Percentiles rank a stretch among this genome's conserved stretches.
Evolutionary conservation across 2,888 invertebrate genomes (phyloP).

Genomic region (Caenorhabditis drosophilae): DNA sequence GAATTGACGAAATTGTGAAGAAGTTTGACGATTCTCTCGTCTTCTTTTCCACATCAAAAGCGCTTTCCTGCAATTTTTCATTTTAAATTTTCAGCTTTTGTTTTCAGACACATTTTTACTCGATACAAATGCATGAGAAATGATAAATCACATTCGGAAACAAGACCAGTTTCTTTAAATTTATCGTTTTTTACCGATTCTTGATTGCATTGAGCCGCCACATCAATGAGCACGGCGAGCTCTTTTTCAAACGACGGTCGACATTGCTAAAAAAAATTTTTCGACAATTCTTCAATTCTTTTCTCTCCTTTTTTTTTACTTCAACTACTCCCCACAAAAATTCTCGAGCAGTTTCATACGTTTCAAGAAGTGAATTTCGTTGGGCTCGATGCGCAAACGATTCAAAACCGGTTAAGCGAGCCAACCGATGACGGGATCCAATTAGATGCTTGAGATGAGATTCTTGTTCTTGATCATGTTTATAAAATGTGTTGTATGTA

Average conservation of each 20-base stretch:
- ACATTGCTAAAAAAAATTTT: conserved; percentile 20
- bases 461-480: conserved; percentile 52
- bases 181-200: conserved; percentile 4
- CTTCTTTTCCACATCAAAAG: conserved; percentile 23
- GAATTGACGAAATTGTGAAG: conserved; percentile 33
- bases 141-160: conserved; percentile 52
- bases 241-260: conserved; percentile 52
- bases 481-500: conserved; percentile 53
- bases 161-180: conserved; percentile 7
- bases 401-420: conserved; percentile 85
- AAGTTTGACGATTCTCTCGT: conserved; percentile 16
- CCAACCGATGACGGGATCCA: conserved; percentile 80
- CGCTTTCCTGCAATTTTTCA: conserved; percentile 27
- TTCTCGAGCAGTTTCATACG: conserved; percentile 60
- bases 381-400: conserved; percentile 88
- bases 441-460: conserved; percentile 74
- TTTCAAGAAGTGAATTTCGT: conserved; percentile 79
- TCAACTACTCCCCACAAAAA: conserved; percentile 60
- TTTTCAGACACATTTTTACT: conserved; percentile 15
- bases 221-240: conserved; percentile 52
- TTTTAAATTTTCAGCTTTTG: not conserved
- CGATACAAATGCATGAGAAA: conserved; percentile 54
- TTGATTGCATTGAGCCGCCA: conserved; percentile 39
- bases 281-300: conserved; percentile 1
- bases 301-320: conserved; percentile 24